Conservation (phyloP, 2,113 vertebrate species). For the Archilochus colubris region DNA sequence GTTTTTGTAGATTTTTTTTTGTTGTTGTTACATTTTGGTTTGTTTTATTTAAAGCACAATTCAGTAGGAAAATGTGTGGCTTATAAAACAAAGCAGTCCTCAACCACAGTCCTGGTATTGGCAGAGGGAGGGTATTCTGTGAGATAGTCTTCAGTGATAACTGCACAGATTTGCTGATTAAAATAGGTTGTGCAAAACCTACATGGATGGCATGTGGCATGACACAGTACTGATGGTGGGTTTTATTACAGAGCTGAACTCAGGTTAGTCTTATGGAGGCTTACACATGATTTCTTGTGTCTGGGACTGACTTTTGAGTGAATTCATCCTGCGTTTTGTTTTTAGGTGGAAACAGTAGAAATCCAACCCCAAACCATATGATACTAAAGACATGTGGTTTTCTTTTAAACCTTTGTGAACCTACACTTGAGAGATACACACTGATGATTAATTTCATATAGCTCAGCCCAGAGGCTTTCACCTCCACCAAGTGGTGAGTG, state of each 20-base stretch:
- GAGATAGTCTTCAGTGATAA: not conserved
- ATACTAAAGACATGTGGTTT: not conserved
- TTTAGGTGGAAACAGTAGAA: not conserved
- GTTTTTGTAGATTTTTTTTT: not conserved
- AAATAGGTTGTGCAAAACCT: not conserved
- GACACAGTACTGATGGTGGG: not conserved
- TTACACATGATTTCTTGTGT: not conserved
- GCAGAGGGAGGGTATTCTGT: not conserved
- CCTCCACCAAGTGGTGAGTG: not conserved
- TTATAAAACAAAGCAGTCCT: constrained; percentile 28
- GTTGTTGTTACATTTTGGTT: not conserved
- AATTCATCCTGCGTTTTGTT: not conserved
- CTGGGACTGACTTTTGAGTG: not conserved
- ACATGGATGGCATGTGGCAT: not conserved
- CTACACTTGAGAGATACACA: not conserved
- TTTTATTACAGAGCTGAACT: not conserved
- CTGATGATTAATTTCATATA: not conserved
- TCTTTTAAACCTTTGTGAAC: not conserved
- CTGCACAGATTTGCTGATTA: not conserved
- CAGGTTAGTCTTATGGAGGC: not conserved
- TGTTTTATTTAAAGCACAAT: not conserved
- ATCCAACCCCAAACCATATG: not conserved
- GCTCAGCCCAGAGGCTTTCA: not conserved
- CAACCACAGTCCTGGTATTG: not conserved
- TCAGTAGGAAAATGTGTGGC: not conserved